Percentiles rank a stretch among this genome's conserved stretches.
phyloP scores from a whole-genome alignment of 2,113 vertebrate species.

The Setophaga coronata region DNA sequence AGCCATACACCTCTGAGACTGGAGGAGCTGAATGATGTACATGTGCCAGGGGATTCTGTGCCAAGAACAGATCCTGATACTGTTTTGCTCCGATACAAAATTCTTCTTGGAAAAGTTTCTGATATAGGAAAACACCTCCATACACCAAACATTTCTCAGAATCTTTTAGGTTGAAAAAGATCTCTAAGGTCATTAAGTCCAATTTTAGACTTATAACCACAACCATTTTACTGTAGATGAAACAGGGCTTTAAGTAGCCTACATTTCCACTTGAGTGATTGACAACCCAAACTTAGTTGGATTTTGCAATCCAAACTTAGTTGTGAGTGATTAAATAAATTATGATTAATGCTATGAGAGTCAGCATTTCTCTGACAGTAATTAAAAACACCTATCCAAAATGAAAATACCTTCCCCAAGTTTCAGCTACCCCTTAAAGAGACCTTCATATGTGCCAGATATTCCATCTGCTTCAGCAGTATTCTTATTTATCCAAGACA shows the following conservation, averaged over 20 bases:
- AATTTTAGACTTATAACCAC: background rate
- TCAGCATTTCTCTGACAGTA: background rate
- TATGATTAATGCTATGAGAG: background rate
- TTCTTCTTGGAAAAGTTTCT: background rate
- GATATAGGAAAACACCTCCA: background rate
- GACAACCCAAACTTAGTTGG: background rate
- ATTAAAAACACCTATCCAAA: background rate
- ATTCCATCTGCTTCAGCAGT: background rate
- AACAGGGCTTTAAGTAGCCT: background rate
- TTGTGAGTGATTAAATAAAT: background rate
- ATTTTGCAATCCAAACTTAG: background rate
- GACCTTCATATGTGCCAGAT: rapidly evolving
- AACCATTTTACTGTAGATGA: background rate
- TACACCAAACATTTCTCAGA: background rate
- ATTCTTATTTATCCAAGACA: background rate
- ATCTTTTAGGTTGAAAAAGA: background rate
- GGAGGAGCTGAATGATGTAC: background rate
- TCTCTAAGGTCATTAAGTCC: background rate
- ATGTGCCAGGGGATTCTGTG: background rate
- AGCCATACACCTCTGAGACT: background rate
- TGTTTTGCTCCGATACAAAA: background rate
- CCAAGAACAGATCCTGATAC: background rate
- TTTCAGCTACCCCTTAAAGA: background rate
- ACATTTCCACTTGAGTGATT: background rate
- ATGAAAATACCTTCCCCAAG: background rate